Base-by-base conservation (phyloP, 1,140 invertebrate genomes). In the Helicoverpa armigera region DNA sequence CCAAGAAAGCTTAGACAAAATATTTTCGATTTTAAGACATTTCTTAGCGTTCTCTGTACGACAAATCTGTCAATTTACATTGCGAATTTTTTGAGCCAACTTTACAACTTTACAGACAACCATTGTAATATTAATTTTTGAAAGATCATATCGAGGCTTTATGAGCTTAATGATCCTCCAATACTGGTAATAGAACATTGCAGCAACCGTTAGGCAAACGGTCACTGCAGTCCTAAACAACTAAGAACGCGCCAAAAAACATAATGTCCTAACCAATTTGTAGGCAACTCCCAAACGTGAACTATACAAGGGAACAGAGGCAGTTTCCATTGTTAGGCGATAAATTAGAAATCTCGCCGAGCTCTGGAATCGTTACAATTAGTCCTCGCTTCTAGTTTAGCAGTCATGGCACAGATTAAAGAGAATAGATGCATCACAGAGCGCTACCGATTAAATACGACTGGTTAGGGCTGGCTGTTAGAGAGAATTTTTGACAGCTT, bases 401-500 rank as follows among this genome's bases (percentile, higher is more conserved):
- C 76, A 69, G 63, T 56, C 63, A 78, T 78, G 76, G 76, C 76
- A 78, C 76, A 78, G 76, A 78, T 78, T 78, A 78, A 69, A 78
- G 76, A 78, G 76, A 78, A 78, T 78, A 78, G 76, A 78, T 78
- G 76, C 65, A 78, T 78, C 76, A 78, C 51, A 58, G 61, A 78
- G 61, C 63, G 29, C 16, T 78, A 16, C 63, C 63, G 76, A 78
- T 78, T 78, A 78, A 78, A 78, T 78, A 78, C 76, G 29, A 78
- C 35, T 23, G 53, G 5, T 2, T 31, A 69, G 76, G 76, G 76
- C 58, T 78, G 76, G 10, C 63, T 29, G 29, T 0, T 9, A 12
- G 9, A 1, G 65, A 4, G 5, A 10, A 4, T 48, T 67, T 67
- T 48, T n/a, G 14, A 2, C 10, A 9, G 3, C 0, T 3, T 51